A percentile compares a stretch with the other conserved stretches of the same genome.
Evolutionary conservation across 2,113 vertebrate genomes (phyloP).

Genomic region (Sciurus niger): DNA sequence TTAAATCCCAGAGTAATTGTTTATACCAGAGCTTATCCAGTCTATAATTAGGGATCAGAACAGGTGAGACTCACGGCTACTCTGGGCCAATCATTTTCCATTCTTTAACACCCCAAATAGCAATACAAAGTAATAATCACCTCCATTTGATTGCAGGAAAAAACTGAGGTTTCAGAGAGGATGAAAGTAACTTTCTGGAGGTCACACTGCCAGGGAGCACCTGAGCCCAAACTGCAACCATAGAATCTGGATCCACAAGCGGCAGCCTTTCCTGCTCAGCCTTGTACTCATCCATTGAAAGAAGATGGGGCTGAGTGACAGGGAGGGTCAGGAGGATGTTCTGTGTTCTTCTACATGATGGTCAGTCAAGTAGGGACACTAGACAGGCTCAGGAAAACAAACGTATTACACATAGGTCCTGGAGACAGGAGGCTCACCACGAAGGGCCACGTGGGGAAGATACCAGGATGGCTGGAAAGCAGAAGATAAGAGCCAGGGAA

Average conservation of each 20-base stretch:
- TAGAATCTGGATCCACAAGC: not conserved
- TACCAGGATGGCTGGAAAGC: not conserved
- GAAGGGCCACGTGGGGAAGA: not conserved
- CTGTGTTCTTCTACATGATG: not conserved
- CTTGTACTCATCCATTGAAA: not conserved
- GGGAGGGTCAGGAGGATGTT: not conserved
- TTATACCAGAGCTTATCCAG: not conserved
- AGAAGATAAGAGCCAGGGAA: not conserved
- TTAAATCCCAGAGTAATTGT: not conserved
- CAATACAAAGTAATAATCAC: not conserved
- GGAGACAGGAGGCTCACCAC: not conserved
- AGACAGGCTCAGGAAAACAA: not conserved
- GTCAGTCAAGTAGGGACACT: not conserved
- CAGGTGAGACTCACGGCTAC: not conserved
- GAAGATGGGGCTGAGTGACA: not conserved
- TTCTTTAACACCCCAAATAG: not conserved
- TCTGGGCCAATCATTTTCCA: not conserved
- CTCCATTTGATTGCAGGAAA: not conserved
- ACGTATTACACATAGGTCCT: not conserved
- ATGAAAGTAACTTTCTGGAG: not conserved
- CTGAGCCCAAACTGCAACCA: not conserved
- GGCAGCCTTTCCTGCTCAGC: not conserved
- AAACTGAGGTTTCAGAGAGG: not conserved
- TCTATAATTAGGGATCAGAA: not conserved
- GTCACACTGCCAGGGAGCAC: not conserved